These are phyloP conservation scores for Syrmaticus mikado DNA, from an alignment of 2,113 vertebrate genomes.

Conservation along the genomic window DNA sequence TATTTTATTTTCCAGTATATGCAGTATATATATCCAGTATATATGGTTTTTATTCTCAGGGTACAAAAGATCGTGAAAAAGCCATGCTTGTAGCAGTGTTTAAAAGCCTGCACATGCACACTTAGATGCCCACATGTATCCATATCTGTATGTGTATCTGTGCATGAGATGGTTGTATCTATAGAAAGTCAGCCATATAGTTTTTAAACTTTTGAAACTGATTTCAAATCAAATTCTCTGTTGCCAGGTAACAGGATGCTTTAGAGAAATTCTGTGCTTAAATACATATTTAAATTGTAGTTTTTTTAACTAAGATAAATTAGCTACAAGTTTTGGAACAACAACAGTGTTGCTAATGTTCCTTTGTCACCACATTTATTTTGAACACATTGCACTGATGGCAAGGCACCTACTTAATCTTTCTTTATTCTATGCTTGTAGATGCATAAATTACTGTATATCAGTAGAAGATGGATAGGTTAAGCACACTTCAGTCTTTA, in stretches of 20 bases:
- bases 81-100: background rate
- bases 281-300: background rate
- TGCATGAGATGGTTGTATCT: background rate
- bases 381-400: background rate
- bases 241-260: background rate
- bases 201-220: background rate
- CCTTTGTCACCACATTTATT: background rate
- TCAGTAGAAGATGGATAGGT: conserved; percentile 3
- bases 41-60: background rate
- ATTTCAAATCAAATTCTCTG: background rate
- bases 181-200: background rate
- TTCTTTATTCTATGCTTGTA: background rate
- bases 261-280: background rate
- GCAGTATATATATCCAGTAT: background rate
- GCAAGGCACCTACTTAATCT: background rate
- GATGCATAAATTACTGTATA: background rate
- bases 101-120: background rate
- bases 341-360: background rate
- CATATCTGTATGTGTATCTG: background rate
- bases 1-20: background rate
- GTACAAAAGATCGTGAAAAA: background rate
- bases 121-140: background rate
- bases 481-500: background rate
- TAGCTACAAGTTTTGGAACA: background rate
- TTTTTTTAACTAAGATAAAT: conserved; percentile 42